phyloP scores from a whole-genome alignment of 2,888 invertebrate genomes.

The Xestia c-nigrum region DNA sequence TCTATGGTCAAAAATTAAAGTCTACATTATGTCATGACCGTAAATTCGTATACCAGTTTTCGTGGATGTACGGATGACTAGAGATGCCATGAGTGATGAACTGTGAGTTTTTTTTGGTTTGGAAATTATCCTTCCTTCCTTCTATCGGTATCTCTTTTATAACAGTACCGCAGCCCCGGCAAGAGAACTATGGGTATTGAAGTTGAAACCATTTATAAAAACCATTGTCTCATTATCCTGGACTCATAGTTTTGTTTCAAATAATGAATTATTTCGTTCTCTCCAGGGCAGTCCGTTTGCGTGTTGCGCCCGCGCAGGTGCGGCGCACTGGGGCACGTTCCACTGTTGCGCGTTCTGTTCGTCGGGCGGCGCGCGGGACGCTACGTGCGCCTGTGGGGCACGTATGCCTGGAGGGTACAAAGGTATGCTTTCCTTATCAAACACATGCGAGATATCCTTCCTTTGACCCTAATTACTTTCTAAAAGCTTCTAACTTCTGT shows the following conservation, averaged over 20 bases:
- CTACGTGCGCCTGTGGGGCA: slow-evolving; percentile 93
- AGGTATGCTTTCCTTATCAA: slow-evolving; percentile 70
- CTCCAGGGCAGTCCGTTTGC: slow-evolving; percentile 93
- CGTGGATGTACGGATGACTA: not conserved
- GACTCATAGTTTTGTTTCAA: not conserved
- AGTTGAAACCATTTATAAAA: not conserved
- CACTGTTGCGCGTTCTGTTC: slow-evolving; percentile 96
- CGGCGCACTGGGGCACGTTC: slow-evolving; percentile 93
- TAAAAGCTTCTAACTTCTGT: not conserved
- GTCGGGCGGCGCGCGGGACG: slow-evolving; percentile 93
- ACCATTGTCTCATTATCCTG: not conserved
- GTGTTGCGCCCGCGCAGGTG: slow-evolving; percentile 91
- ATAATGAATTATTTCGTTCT: not conserved
- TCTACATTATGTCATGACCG: not conserved
- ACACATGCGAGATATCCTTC: not conserved
- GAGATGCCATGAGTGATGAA: too few species aligned
- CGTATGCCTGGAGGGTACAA: slow-evolving; percentile 93
- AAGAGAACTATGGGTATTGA: not conserved
- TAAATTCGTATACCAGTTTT: not conserved
- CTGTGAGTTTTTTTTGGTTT: not conserved
- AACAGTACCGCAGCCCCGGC: too few species aligned
- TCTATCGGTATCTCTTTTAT: too few species aligned
- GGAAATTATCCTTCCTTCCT: not conserved
- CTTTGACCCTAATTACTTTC: not conserved
- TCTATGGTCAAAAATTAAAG: not conserved